Percentiles rank a stretch among this genome's conserved stretches.
These are phyloP conservation scores for Halichondria panicea DNA, from an alignment of 37 sponge, comb jelly and placozoan genomes.

Conservation along the genomic window DNA sequence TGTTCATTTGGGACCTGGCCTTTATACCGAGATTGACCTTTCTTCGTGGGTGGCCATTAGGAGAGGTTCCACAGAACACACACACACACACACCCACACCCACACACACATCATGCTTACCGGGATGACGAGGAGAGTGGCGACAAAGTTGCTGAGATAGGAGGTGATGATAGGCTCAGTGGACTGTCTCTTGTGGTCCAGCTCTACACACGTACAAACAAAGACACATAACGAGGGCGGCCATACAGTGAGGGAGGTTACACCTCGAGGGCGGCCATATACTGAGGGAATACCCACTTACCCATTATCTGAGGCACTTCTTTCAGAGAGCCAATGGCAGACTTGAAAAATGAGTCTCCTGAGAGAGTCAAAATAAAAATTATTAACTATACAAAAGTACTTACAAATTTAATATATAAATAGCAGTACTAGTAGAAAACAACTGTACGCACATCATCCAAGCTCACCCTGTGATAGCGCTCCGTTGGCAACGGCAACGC, in stretches of 20 bases:
- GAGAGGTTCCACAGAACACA: too few species aligned
- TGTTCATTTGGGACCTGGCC: too few species aligned
- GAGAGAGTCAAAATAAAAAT: neutral
- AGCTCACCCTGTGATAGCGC: slow-evolving; percentile 90
- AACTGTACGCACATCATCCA: neutral
- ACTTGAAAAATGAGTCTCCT: slow-evolving; percentile 95
- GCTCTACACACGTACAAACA: slow-evolving; percentile 41
- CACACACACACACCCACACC: too few species aligned
- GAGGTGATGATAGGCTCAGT: slow-evolving; percentile 63
- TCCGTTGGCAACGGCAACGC: slow-evolving; percentile 92
- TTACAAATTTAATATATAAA: neutral
- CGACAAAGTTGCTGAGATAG: slow-evolving; percentile 72
- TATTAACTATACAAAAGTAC: neutral
- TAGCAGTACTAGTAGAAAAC: too few species aligned
- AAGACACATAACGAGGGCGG: neutral
- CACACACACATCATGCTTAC: too few species aligned
- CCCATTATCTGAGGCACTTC: slow-evolving; percentile 84
- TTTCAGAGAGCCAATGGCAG: slow-evolving; percentile 73
- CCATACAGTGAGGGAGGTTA: neutral
- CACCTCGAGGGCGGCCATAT: neutral
- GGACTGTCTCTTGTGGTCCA: slow-evolving; percentile 67
- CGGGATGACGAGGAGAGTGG: slow-evolving; percentile 83
- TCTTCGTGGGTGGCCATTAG: too few species aligned
- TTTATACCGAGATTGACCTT: too few species aligned
- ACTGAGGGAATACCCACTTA: slow-evolving; percentile 8